A percentile compares a stretch with the other conserved stretches of the same genome.
Conservation (phyloP, 2,113 vertebrate genomes). For the Pelodiscus sinensis region DNA sequence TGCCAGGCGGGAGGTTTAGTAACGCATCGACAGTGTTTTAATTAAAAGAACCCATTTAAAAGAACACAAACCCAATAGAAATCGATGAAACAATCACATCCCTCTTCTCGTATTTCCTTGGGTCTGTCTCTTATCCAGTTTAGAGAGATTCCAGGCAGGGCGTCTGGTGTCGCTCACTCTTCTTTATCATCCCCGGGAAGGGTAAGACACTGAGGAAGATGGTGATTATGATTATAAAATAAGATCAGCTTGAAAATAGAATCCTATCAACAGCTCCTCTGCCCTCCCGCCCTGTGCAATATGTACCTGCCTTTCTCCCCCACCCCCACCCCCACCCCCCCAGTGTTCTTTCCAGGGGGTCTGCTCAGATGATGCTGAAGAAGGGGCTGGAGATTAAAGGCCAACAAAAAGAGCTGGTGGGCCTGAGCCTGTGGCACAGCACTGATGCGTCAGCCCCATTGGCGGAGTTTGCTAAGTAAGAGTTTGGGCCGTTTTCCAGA, state of each 20-base stretch:
- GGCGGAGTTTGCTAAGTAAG: background rate
- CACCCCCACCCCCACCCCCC: too few relatives aligned
- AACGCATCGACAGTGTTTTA: background rate
- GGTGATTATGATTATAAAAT: background rate
- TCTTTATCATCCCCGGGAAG: background rate
- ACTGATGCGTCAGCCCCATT: background rate
- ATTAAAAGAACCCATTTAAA: background rate
- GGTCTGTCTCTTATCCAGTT: background rate
- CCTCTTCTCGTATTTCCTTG: background rate
- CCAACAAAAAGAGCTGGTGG: background rate
- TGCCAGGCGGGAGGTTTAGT: background rate
- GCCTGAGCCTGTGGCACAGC: fast-evolving
- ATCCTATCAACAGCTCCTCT: background rate
- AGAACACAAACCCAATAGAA: background rate
- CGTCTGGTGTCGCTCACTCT: background rate
- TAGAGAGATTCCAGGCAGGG: background rate
- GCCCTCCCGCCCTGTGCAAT: background rate
- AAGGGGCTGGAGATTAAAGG: background rate
- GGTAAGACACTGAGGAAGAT: background rate
- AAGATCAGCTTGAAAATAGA: background rate
- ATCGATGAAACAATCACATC: background rate
- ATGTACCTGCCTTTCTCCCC: fast-evolving
- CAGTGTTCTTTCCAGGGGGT: background rate
- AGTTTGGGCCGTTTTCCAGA: background rate
- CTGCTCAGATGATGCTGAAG: background rate